Evolutionary conservation across 2,797 vertebrate species (phyloP), one percentile per base, ranked within the genome.

Genomic region (Paramormyrops hopkinsi): DNA sequence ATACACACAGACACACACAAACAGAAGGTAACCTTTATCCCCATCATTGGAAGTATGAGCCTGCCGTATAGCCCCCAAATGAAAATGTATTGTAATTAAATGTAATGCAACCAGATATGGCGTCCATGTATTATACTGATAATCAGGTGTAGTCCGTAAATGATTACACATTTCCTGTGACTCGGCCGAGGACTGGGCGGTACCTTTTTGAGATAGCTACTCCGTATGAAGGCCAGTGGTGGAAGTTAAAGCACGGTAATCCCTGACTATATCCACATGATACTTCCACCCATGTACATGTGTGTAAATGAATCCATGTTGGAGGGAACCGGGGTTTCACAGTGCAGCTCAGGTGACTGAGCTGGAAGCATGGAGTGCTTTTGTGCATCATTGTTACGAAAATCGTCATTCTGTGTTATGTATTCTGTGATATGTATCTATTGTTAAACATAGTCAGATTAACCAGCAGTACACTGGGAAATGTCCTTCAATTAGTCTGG

Each of bases 231-330:
- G 37, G 41, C 37, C 41, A 82, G 41, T 17, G 2, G 17, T 82
- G 37, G 41, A 3, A n/a, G 76, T 82, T 82, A 19, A 82, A 46
- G 37, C 76, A 82, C 41, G 2, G 37, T 41, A 82, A 82, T 82
- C 76, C 41, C 76, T 46, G 76, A 46, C 76, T 82, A 44, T 22
- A 82, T 82, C 76, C 76, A 46, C 76, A 82, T 82, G 76, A 82
- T 19, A 82, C 41, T 17, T 82, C 76, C 41, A 44, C 19, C 2
- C 76, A 82, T 82, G 76, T 82, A 19, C 76, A 82, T 41, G 37
- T 46, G 17, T 82, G 76, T n/a, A 82, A 82, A 17, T 19, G 41
- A 46, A 46, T n/a, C 76, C 76, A n/a, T 44, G 41, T 79, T 44
- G 37, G 17, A 19, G 76, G 22, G 82, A 85, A 48, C 44, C 9